Evolutionary conservation across 2,113 vertebrate genomes (phyloP).

Genomic region (Cochlearius cochlearius): DNA sequence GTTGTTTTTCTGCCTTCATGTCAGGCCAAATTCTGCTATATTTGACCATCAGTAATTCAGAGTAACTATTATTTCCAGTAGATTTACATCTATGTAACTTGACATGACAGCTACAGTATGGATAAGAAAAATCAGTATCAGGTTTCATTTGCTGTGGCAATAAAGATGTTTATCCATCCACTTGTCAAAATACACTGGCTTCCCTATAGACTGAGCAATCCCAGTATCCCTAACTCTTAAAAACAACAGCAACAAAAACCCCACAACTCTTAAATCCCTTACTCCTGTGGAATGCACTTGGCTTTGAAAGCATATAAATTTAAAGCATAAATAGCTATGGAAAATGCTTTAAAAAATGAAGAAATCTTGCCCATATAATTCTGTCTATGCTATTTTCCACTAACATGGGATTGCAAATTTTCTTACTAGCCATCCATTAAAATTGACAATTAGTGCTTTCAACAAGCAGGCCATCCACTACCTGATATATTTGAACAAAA

Average conservation of each 20-base stretch:
- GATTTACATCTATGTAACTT: neutral
- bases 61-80: neutral
- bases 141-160: neutral
- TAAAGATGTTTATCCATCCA: slow-evolving; percentile 4
- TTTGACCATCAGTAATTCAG: neutral
- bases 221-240: neutral
- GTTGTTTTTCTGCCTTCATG: neutral
- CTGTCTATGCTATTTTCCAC: neutral
- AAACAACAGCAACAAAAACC: neutral
- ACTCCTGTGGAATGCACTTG: neutral
- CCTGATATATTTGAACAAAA: neutral
- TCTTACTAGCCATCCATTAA: neutral
- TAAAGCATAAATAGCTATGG: neutral
- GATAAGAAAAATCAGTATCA: slow-evolving; percentile 19
- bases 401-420: neutral
- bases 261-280: neutral
- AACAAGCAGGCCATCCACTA: neutral
- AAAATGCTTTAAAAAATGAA: neutral
- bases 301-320: neutral
- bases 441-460: neutral
- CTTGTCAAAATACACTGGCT: neutral
- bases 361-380: neutral
- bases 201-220: neutral
- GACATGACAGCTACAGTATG: neutral
- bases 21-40: slow-evolving; percentile 3